These are phyloP conservation scores for Drosophila prosaltans DNA, from an alignment of 1,140 invertebrate species.

Conservation along the genomic window DNA sequence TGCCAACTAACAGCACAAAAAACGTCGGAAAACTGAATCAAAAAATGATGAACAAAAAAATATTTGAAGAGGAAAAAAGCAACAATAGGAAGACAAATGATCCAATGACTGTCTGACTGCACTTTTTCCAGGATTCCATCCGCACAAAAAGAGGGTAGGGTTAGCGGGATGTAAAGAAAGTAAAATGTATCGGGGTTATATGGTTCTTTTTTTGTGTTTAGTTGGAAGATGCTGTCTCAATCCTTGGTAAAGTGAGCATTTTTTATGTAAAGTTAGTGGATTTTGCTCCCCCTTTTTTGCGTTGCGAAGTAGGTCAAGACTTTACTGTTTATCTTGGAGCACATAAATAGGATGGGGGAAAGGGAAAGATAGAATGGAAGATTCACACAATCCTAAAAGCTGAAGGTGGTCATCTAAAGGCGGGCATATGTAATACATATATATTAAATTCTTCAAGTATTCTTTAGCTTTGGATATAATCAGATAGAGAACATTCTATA, in stretches of 20 bases:
- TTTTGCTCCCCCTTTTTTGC: conserved; percentile 31
- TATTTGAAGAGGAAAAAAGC: conserved; percentile 39
- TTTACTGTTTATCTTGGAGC: conserved; percentile 70
- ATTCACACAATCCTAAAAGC: conserved; percentile 14
- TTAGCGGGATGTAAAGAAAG: background rate
- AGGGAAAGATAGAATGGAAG: background rate
- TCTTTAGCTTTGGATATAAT: conserved; percentile 67
- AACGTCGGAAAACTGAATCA: conserved; percentile 12
- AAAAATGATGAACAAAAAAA: conserved; percentile 27
- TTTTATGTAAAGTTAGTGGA: conserved; percentile 67
- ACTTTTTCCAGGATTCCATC: conserved; percentile 45
- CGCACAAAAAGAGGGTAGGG: background rate
- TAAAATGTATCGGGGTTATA: conserved; percentile 56
- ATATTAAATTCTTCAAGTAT: conserved; percentile 68
- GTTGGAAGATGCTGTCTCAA: conserved; percentile 57
- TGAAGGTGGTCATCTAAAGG: conserved; percentile 31
- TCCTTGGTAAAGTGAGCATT: conserved; percentile 62
- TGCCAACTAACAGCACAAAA: conserved; percentile 23
- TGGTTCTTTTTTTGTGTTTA: background rate
- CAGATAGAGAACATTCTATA: conserved; percentile 21
- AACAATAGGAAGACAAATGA: conserved; percentile 79
- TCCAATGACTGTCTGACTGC: conserved; percentile 78
- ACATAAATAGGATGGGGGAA: background rate
- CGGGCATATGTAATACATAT: conserved; percentile 54
- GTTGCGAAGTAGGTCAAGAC: conserved; percentile 68